Conservation (phyloP, 2,888 invertebrate genomes). For the Pyrrhosoma nymphula region DNA sequence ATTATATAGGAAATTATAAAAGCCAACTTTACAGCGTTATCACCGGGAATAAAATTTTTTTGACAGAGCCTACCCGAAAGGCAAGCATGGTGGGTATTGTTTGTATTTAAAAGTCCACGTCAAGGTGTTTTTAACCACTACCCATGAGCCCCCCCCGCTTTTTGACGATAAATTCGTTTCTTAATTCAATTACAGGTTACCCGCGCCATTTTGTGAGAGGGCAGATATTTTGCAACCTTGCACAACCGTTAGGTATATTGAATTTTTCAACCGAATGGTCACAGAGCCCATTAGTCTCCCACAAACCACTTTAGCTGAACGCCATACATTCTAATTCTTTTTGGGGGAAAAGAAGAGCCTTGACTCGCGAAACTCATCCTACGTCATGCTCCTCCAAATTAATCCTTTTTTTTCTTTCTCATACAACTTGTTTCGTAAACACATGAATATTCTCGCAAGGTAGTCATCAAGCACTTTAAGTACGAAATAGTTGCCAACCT, state of each 20-base stretch:
- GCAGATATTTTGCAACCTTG: constrained; percentile 53
- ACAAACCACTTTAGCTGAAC: not conserved
- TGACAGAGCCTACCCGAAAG: too few relatives aligned
- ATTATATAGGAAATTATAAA: too few relatives aligned
- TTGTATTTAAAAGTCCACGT: too few relatives aligned
- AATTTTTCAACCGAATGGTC: constrained; percentile 39
- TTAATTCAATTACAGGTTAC: constrained; percentile 27
- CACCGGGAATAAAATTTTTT: too few relatives aligned
- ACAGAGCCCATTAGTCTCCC: not conserved
- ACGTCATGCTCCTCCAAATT: not conserved
- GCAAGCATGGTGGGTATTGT: too few relatives aligned
- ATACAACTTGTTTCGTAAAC: too few relatives aligned
- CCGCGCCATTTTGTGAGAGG: constrained; percentile 30
- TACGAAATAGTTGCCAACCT: too few relatives aligned
- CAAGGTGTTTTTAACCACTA: too few relatives aligned
- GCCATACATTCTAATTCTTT: not conserved
- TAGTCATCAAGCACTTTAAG: too few relatives aligned
- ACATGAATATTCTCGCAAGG: too few relatives aligned
- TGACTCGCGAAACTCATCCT: not conserved
- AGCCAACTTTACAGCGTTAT: too few relatives aligned
- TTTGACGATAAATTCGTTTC: constrained; percentile 1
- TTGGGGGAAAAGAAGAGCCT: not conserved
- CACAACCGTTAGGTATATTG: constrained; percentile 55
- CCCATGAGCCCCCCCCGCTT: not conserved
- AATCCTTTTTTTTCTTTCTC: not conserved